These are phyloP conservation scores for Myripristis jacobus DNA, from an alignment of 2,797 vertebrate genomes.

Conservation along the genomic window DNA sequence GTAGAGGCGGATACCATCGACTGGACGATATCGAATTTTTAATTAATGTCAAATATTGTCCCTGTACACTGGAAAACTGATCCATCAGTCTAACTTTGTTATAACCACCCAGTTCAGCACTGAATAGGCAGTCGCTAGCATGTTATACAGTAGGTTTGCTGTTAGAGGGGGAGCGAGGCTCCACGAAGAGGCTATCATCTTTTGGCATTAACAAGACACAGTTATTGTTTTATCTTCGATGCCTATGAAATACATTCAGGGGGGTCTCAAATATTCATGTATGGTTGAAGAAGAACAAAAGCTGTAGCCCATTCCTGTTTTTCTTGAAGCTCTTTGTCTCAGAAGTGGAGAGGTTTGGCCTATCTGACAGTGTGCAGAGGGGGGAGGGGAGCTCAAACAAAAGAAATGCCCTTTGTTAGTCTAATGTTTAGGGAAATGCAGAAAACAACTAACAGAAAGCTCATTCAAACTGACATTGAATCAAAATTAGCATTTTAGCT, in stretches of 20 bases:
- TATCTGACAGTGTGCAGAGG: conserved; percentile 48
- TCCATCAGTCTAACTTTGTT: no score
- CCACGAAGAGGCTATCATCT: background rate
- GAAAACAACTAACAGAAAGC: conserved; percentile 53
- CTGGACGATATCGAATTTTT: background rate
- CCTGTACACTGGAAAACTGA: no score
- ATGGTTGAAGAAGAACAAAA: conserved; percentile 27
- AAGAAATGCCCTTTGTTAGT: conserved; percentile 76
- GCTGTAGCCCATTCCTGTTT: conserved; percentile 50
- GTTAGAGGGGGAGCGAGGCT: background rate
- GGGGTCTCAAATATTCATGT: conserved; percentile 1
- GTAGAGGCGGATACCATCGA: background rate
- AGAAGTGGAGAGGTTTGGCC: conserved; percentile 53
- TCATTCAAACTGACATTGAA: conserved; percentile 46
- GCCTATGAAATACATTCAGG: background rate
- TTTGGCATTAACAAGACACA: background rate
- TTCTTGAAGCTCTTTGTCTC: conserved; percentile 70
- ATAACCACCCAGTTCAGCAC: no score
- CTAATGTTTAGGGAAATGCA: conserved; percentile 73
- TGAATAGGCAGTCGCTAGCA: background rate
- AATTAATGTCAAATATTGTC: no score
- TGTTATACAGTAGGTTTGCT: background rate
- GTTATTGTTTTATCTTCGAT: background rate
- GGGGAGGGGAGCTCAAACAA: conserved; percentile 68
- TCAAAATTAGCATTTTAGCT: conserved; percentile 52